These are phyloP conservation scores for Apotomis betuletana DNA, from an alignment of 2,888 invertebrate species.

Conservation along the genomic window DNA sequence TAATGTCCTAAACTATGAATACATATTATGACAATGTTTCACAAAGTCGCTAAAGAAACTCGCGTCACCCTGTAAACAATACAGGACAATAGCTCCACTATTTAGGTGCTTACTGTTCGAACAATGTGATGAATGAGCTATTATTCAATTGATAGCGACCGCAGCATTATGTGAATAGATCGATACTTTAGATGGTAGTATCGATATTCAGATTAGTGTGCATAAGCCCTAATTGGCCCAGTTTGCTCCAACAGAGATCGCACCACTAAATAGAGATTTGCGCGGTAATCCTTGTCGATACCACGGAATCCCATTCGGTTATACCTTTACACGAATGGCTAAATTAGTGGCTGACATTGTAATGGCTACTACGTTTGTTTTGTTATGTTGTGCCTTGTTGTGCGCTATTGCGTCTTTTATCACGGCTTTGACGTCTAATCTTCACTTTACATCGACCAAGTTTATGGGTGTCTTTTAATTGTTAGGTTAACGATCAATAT, in stretches of 20 bases:
- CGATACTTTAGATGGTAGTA: conserved; percentile 44
- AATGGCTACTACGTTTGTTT: conserved; percentile 36
- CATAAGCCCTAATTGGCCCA: conserved; percentile 80
- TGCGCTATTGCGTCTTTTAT: background rate
- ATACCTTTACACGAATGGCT: conserved; percentile 71
- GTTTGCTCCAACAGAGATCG: conserved; percentile 70
- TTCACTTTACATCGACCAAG: background rate
- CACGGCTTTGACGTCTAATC: background rate
- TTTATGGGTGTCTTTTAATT: background rate
- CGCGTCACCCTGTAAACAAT: background rate
- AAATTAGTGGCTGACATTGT: conserved; percentile 53
- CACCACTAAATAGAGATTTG: conserved; percentile 79
- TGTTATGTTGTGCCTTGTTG: conserved; percentile 1
- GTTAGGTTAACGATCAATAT: background rate
- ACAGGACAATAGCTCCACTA: background rate
- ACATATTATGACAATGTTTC: no score
- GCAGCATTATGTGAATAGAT: conserved; percentile 19
- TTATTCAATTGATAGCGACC: conserved; percentile 22
- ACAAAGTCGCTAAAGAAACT: background rate
- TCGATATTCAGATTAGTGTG: conserved; percentile 68
- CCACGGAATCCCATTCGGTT: conserved; percentile 65
- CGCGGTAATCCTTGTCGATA: conserved; percentile 73
- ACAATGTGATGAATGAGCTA: conserved; percentile 27
- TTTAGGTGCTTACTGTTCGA: conserved; percentile 15
- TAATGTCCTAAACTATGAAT: no score